Evolutionary conservation across 2,888 invertebrate genomes (phyloP).

Genomic region (Kryphioiulus occultus): DNA sequence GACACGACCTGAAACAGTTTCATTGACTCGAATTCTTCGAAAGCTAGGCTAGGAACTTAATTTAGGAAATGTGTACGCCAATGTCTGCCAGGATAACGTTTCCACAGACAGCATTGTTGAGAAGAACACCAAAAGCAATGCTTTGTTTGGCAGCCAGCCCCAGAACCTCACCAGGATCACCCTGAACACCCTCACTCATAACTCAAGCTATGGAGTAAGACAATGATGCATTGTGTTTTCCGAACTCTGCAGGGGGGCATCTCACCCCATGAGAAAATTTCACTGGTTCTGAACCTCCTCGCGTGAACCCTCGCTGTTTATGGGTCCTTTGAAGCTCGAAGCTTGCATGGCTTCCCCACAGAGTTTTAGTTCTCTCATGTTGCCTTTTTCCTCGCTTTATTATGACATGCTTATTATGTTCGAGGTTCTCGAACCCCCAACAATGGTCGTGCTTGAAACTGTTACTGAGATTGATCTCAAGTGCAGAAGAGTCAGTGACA

Average conservation of each 20-base stretch:
- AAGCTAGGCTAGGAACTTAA: background rate
- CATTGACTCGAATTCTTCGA: background rate
- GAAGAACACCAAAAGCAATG: background rate
- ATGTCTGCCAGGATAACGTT: background rate
- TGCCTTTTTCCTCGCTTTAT: background rate
- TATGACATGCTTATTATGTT: background rate
- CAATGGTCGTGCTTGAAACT: background rate
- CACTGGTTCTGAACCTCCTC: background rate
- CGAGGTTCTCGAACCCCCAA: background rate
- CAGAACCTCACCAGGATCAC: background rate
- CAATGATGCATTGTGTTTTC: conserved; percentile 12
- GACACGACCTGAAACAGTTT: background rate
- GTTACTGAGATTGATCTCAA: background rate
- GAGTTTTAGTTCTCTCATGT: background rate
- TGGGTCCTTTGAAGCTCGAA: background rate
- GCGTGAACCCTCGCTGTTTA: background rate
- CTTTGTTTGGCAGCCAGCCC: background rate
- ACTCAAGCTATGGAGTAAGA: background rate
- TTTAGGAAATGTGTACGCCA: background rate
- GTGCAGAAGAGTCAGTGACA: background rate
- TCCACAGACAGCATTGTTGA: background rate
- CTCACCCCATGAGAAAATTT: conserved; percentile 15
- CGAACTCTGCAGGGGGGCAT: conserved; percentile 11
- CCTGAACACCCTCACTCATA: background rate
- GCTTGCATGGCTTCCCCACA: background rate